Percentiles rank a stretch among this genome's conserved stretches.
These are phyloP conservation scores for Lepidocolaptes lacrymiger DNA, from an alignment of 2,797 vertebrate species.

Conservation along the genomic window DNA sequence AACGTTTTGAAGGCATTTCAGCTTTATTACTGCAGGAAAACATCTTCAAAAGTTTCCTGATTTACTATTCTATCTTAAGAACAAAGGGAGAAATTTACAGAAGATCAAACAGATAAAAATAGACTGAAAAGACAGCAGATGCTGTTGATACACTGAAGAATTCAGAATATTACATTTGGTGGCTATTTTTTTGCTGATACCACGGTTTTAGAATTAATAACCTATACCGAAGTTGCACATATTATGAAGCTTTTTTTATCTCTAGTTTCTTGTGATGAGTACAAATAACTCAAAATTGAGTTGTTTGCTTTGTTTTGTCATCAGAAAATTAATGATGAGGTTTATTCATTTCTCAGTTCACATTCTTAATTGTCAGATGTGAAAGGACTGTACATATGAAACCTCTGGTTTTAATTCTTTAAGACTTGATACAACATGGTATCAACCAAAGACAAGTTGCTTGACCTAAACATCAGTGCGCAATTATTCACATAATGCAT, in stretches of 20 bases:
- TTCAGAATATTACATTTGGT: slow-evolving; percentile 30
- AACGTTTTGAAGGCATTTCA: slow-evolving; percentile 13
- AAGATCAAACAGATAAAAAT: slow-evolving; percentile 65
- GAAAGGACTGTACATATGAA: not conserved
- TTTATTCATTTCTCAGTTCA: not conserved
- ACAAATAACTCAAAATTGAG: not conserved
- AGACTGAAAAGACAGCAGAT: slow-evolving; percentile 44
- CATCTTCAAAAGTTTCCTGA: slow-evolving; percentile 36
- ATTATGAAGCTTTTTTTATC: not conserved
- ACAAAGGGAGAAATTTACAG: slow-evolving; percentile 63
- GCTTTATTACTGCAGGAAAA: slow-evolving; percentile 18
- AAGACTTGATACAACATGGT: not conserved
- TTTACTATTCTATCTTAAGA: slow-evolving; percentile 62
- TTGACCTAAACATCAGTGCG: not conserved
- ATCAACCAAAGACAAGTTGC: not conserved
- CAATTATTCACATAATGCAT: not conserved
- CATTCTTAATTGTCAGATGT: not conserved
- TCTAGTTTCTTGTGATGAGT: not conserved
- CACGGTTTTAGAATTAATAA: slow-evolving; percentile 30
- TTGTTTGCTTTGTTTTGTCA: not conserved
- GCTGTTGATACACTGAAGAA: slow-evolving; percentile 41
- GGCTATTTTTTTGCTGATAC: slow-evolving; percentile 45
- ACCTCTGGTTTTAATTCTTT: not conserved
- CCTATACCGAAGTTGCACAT: not conserved
- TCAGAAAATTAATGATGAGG: not conserved